Conservation (phyloP, 2,113 vertebrate species). For the Cathartes aura region DNA sequence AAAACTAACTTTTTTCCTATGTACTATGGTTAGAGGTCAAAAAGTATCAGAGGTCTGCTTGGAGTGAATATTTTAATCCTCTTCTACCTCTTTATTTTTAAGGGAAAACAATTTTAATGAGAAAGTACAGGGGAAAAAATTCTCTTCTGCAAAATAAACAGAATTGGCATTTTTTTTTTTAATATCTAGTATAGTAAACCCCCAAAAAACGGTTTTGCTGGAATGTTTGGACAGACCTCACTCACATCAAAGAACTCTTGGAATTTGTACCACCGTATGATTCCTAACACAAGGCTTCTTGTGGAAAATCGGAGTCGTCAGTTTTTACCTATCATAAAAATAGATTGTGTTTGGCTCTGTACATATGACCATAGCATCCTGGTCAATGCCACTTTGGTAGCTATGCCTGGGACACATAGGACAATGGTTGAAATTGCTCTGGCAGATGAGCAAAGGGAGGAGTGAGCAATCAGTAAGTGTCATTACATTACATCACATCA, state of each 20-base stretch:
- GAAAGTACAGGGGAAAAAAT: slow-evolving; percentile 4
- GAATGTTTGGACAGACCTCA: slow-evolving; percentile 61
- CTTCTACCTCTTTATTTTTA: background rate
- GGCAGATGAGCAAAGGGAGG: background rate
- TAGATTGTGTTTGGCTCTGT: background rate
- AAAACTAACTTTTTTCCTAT: background rate
- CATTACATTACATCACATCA: background rate
- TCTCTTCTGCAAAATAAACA: slow-evolving; percentile 28
- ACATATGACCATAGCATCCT: background rate
- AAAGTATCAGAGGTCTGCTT: background rate
- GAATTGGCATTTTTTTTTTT: slow-evolving; percentile 22
- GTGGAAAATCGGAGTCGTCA: background rate
- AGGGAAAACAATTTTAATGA: slow-evolving; percentile 22
- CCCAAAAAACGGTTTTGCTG: slow-evolving; percentile 27
- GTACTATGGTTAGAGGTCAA: background rate
- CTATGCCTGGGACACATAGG: background rate
- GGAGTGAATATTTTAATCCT: background rate
- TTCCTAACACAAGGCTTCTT: background rate
- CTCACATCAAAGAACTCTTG: slow-evolving; percentile 40
- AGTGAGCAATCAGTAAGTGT: rapidly evolving
- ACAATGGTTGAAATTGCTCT: background rate
- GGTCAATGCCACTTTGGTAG: background rate
- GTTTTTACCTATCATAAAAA: background rate
- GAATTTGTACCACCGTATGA: rapidly evolving
- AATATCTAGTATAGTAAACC: slow-evolving; percentile 34